Conservation (phyloP, 2,797 vertebrate species). For the Cygnus olor region DNA sequence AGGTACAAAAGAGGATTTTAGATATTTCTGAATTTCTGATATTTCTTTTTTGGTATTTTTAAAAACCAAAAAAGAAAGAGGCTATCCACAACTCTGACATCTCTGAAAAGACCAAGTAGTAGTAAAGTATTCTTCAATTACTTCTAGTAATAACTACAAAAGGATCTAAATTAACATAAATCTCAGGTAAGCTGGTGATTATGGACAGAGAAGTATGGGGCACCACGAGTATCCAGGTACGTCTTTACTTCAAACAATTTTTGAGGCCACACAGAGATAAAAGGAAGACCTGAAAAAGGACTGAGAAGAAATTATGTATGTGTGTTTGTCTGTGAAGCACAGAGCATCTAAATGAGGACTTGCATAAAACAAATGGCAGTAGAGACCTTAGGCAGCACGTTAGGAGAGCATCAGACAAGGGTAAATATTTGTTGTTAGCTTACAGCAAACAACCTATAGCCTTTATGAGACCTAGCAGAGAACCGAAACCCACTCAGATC, state of each 20-base stretch:
- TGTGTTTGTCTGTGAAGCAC: not conserved
- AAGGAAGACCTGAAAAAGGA: not conserved
- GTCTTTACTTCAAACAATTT: not conserved
- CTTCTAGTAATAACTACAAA: not conserved
- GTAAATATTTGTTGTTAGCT: slow-evolving; percentile 20
- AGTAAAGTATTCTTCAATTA: no score
- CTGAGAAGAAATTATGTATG: not conserved
- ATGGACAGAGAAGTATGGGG: not conserved
- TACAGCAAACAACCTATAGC: not conserved
- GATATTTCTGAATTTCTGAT: no score
- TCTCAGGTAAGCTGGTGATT: not conserved
- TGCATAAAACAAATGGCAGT: not conserved
- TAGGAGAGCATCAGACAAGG: not conserved
- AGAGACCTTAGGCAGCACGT: not conserved
- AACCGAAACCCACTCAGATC: not conserved
- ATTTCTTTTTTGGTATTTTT: no score
- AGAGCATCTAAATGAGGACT: not conserved
- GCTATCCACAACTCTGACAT: not conserved
- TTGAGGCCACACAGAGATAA: not conserved
- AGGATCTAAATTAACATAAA: not conserved
- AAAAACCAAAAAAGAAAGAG: no score
- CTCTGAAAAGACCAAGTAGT: not conserved
- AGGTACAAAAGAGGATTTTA: not conserved
- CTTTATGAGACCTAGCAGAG: not conserved
- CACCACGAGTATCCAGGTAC: not conserved